Evolutionary conservation across 2,113 vertebrate genomes (phyloP).

Genomic region (Leptocoma aspasia): DNA sequence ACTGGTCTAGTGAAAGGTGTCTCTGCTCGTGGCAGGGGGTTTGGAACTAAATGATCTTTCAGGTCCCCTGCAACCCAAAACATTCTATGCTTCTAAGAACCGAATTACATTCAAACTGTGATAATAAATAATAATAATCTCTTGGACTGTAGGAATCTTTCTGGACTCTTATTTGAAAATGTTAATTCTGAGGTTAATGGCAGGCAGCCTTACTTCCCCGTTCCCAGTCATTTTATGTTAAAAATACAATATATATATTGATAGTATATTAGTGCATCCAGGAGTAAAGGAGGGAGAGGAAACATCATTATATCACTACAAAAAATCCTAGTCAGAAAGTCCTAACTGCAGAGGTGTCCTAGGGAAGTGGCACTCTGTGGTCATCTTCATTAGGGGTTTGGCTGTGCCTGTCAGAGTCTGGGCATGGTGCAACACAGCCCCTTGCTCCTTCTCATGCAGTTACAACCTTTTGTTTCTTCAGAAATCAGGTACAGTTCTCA

Average conservation of each 20-base stretch:
- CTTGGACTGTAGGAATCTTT: background rate
- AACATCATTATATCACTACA: background rate
- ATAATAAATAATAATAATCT: background rate
- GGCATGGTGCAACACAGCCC: background rate
- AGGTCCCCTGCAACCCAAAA: background rate
- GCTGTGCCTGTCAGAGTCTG: rapidly evolving
- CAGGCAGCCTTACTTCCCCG: rapidly evolving
- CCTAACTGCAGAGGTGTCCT: background rate
- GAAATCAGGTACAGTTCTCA: background rate
- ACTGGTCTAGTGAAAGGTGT: background rate
- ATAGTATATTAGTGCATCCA: background rate
- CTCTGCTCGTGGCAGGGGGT: rapidly evolving
- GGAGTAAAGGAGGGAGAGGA: background rate
- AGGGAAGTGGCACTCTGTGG: background rate
- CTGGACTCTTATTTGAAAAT: background rate
- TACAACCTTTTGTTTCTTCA: background rate
- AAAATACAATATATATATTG: background rate
- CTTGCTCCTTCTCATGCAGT: background rate
- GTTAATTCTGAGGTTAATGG: background rate
- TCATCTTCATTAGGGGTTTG: background rate
- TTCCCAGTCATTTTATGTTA: background rate
- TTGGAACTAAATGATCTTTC: background rate
- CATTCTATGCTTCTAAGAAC: background rate
- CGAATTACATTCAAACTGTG: background rate
- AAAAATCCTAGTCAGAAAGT: background rate